Evolutionary conservation across 2,888 invertebrate genomes (phyloP).

Genomic region (Therioaphis trifolii): DNA sequence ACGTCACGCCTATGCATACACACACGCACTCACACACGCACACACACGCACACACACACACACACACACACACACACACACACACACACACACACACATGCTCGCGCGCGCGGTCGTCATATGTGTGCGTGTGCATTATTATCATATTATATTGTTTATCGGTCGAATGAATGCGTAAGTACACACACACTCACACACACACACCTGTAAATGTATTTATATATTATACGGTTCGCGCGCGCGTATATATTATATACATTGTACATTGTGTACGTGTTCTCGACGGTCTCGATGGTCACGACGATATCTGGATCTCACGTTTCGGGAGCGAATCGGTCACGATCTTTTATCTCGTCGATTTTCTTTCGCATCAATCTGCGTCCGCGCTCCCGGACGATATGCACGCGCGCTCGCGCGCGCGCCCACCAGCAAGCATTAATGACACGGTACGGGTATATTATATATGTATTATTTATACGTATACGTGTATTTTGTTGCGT

Average conservation of each 20-base stretch:
- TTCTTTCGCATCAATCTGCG: too few relatives aligned
- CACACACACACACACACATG: too few relatives aligned
- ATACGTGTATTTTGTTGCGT: too few relatives aligned
- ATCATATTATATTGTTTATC: slow-evolving; percentile 43
- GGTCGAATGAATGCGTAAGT: slow-evolving; percentile 9
- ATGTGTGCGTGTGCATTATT: slow-evolving; percentile 1
- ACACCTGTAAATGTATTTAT: not conserved
- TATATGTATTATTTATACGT: too few relatives aligned
- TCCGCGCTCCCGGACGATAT: not conserved
- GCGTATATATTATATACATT: not conserved
- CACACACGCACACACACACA: too few relatives aligned
- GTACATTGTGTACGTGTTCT: not conserved
- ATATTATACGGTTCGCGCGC: not conserved
- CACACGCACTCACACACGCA: too few relatives aligned
- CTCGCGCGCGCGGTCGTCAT: too few relatives aligned
- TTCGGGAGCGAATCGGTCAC: slow-evolving; percentile 62
- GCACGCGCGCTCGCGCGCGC: not conserved
- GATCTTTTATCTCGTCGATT: slow-evolving; percentile 3
- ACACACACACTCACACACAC: not conserved
- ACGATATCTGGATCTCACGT: slow-evolving; percentile 44
- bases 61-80: too few relatives aligned
- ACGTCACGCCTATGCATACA: too few relatives aligned
- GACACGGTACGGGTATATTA: too few relatives aligned
- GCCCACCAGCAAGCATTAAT: too few relatives aligned
- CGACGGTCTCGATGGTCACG: slow-evolving; percentile 45